Conservation (phyloP, 1,140 invertebrate genomes). For the Gerris buenoi region DNA sequence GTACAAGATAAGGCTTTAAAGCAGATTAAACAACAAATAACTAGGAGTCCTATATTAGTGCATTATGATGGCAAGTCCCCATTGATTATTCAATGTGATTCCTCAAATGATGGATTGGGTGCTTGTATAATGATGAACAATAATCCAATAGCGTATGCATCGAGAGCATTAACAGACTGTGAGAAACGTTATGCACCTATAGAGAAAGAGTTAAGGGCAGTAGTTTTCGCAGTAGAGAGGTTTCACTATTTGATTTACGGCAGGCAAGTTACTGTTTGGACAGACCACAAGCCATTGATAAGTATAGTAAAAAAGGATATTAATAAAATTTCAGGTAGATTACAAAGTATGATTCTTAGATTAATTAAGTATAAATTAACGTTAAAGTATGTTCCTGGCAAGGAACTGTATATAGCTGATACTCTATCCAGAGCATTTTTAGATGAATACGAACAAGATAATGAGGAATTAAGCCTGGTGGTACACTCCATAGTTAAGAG, state of each 20-base stretch:
- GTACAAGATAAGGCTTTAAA: neutral
- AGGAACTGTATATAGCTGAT: neutral
- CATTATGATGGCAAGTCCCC: neutral
- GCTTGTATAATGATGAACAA: neutral
- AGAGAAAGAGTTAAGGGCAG: neutral
- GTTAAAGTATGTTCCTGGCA: neutral
- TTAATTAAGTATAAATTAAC: neutral
- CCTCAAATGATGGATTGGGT: neutral
- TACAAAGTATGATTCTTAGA: neutral
- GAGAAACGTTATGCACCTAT: neutral
- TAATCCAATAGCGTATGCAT: neutral
- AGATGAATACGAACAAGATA: neutral
- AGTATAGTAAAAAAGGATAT: neutral
- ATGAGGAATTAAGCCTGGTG: neutral
- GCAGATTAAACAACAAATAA: neutral
- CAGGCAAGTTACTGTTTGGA: neutral
- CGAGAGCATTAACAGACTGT: neutral
- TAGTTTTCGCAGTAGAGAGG: neutral
- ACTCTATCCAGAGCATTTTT: neutral
- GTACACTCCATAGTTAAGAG: neutral
- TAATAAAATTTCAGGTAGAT: neutral
- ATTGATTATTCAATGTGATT: neutral
- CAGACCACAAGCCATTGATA: neutral
- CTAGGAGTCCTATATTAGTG: neutral
- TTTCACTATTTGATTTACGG: neutral